A percentile compares a stretch with the other conserved stretches of the same genome.
These are phyloP conservation scores for Otus scops DNA, from an alignment of 2,797 vertebrate species.

Conservation along the genomic window DNA sequence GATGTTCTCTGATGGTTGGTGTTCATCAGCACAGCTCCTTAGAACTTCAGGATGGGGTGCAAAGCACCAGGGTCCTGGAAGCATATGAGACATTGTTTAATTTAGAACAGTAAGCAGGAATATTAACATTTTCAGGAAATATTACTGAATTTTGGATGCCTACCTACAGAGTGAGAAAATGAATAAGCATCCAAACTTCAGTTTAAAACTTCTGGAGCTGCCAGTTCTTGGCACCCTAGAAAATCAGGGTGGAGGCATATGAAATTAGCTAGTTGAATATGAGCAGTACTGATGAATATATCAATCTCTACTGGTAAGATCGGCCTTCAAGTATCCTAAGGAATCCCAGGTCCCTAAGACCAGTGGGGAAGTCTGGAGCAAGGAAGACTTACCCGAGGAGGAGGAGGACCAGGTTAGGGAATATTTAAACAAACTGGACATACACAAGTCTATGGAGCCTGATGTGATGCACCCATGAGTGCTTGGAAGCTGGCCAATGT, in stretches of 20 bases:
- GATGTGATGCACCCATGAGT: not conserved
- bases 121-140: not conserved
- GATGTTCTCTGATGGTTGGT: not conserved
- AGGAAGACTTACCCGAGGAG: not conserved
- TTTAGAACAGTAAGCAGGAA: not conserved
- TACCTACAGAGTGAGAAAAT: not conserved
- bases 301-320: not conserved
- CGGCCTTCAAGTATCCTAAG: not conserved
- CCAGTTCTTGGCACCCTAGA: not conserved
- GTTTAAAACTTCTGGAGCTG: not conserved
- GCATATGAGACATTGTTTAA: not conserved
- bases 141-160: not conserved
- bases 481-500: not conserved
- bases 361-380: not conserved
- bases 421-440: not conserved
- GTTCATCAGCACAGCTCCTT: not conserved
- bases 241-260: not conserved
- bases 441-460: not conserved
- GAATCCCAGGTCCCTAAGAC: not conserved
- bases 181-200: not conserved
- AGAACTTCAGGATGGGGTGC: not conserved
- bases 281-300: not conserved
- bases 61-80: not conserved
- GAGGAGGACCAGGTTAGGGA: not conserved
- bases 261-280: not conserved